These are phyloP conservation scores for Manacus vitellinus DNA, from an alignment of 2,113 vertebrate genomes.

Conservation along the genomic window DNA sequence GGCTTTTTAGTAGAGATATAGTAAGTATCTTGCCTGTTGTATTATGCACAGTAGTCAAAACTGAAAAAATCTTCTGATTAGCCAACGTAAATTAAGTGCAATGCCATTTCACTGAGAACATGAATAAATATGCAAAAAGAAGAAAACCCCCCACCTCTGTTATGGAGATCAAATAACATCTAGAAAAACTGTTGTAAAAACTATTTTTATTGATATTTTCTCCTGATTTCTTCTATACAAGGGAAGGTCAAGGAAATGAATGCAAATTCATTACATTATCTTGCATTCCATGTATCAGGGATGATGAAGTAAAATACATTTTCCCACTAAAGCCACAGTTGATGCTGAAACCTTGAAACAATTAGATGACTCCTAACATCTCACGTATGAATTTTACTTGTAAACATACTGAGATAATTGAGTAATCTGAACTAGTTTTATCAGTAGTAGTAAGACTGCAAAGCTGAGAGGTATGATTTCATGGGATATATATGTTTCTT, in stretches of 20 bases:
- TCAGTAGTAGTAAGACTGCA: not conserved
- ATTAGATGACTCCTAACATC: not conserved
- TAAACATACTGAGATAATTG: not conserved
- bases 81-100: slow-evolving; percentile 42
- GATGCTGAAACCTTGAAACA: not conserved
- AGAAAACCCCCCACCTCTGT: not conserved
- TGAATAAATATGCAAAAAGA: not conserved
- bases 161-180: not conserved
- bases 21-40: slow-evolving; percentile 47
- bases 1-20: slow-evolving; percentile 55
- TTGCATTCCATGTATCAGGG: not conserved
- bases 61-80: slow-evolving; percentile 59
- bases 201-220: not conserved
- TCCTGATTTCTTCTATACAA: not conserved
- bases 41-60: slow-evolving; percentile 55
- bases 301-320: not conserved
- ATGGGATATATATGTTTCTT: not conserved
- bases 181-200: not conserved
- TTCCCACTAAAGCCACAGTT: not conserved
- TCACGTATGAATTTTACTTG: not conserved
- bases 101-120: not conserved
- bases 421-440: not conserved
- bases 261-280: not conserved
- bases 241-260: not conserved
- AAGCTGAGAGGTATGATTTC: not conserved